Evolutionary conservation across 2,797 vertebrate species (phyloP).

Genomic region (Megalops cyprinoides): DNA sequence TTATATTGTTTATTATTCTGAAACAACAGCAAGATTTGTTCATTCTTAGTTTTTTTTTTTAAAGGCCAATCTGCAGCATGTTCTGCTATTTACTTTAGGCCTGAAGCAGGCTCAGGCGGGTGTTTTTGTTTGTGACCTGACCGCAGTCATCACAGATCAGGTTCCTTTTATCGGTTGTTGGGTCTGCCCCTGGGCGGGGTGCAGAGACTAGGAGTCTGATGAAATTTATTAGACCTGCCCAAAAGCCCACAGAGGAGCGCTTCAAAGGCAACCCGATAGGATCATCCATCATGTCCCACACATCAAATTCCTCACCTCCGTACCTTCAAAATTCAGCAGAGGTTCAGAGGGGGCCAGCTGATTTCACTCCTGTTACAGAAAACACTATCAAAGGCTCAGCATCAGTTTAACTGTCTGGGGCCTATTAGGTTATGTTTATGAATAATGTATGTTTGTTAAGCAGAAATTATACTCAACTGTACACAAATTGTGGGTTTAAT

Average conservation of each 20-base stretch:
- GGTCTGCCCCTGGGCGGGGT: constrained; percentile 31
- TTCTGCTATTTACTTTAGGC: neutral
- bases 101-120: neutral
- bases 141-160: constrained; percentile 32
- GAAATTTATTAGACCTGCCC: constrained; percentile 44
- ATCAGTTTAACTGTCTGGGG: neutral
- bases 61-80: neutral
- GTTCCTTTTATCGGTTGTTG: constrained; percentile 38
- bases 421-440: neutral
- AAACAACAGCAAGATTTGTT: too few relatives aligned
- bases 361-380: neutral
- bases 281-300: constrained; percentile 35
- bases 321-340: constrained; percentile 28
- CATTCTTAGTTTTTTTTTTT: too few relatives aligned
- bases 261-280: constrained; percentile 53
- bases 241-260: constrained; percentile 37
- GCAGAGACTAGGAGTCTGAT: constrained; percentile 35
- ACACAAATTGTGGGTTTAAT: neutral
- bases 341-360: neutral
- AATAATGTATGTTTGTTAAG: neutral
- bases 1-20: neutral
- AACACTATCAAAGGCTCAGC: neutral
- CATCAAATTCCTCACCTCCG: constrained; percentile 35
- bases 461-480: too few relatives aligned
- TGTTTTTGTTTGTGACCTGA: neutral